Evolutionary conservation across 2,888 invertebrate genomes (phyloP).

Genomic region (Amblyjoppa fuscipennis): DNA sequence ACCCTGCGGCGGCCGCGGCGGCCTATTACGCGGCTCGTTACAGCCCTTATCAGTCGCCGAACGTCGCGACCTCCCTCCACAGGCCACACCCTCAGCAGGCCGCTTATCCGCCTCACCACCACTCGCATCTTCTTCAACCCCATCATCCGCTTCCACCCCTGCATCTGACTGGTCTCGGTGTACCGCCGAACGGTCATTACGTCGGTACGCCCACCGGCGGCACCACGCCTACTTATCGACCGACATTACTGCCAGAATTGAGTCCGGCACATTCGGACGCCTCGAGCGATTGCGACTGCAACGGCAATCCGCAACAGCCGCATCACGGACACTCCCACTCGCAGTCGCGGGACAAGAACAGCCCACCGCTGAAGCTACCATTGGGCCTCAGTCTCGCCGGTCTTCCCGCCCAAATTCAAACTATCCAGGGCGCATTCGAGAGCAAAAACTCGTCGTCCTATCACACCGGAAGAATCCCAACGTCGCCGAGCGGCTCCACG

Average conservation of each 20-base stretch:
- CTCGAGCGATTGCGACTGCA: conserved; percentile 80
- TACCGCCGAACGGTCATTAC: conserved; percentile 76
- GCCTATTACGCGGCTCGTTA: conserved; percentile 87
- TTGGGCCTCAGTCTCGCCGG: conserved; percentile 72
- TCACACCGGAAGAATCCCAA: conserved; percentile 80
- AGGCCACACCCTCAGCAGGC: conserved; percentile 85
- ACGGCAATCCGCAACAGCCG: conserved; percentile 59
- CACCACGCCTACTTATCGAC: conserved; percentile 82
- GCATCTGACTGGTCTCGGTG: conserved; percentile 77
- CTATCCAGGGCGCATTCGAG: conserved; percentile 71
- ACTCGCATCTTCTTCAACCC: conserved; percentile 75
- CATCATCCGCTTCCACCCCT: conserved; percentile 75
- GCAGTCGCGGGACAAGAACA: conserved; percentile 59
- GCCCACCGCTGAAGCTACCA: conserved; percentile 72
- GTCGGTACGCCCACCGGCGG: conserved; percentile 74
- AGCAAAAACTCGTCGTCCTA: conserved; percentile 72
- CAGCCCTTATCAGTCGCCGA: conserved; percentile 86
- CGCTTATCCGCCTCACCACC: conserved; percentile 76
- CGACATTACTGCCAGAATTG: conserved; percentile 84
- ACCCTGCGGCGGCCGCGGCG: conserved; percentile 86
- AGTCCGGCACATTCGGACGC: conserved; percentile 80
- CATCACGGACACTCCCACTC: conserved; percentile 59
- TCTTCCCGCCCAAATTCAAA: conserved; percentile 72
- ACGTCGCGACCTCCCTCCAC: conserved; percentile 87
- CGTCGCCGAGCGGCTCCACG: conserved; percentile 56